Conservation (phyloP, 2,797 vertebrate species). For the Coccyzus lansbergi region DNA sequence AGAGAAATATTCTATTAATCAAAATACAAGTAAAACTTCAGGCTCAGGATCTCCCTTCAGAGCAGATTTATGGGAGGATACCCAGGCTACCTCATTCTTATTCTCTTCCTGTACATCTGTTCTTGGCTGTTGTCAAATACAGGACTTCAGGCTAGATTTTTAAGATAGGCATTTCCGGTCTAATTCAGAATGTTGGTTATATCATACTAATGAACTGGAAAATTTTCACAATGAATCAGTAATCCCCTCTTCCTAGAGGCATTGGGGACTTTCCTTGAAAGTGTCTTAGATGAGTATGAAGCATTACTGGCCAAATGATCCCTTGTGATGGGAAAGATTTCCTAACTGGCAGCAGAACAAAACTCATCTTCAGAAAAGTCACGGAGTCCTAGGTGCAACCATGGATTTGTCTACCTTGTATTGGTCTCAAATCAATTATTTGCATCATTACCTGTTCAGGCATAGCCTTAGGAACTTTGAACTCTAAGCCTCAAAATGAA, state of each 20-base stretch:
- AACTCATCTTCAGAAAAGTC: neutral
- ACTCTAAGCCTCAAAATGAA: neutral
- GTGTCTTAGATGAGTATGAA: fast-evolving
- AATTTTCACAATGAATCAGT: neutral
- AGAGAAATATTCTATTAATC: neutral
- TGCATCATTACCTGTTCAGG: neutral
- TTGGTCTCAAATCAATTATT: neutral
- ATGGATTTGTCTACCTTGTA: neutral
- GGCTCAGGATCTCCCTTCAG: neutral
- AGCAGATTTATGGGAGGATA: neutral
- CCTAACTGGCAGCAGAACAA: neutral
- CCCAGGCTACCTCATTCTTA: neutral
- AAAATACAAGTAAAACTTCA: neutral
- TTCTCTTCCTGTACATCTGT: neutral
- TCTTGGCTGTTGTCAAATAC: neutral
- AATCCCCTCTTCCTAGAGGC: neutral
- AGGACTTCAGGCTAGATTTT: neutral
- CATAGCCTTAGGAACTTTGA: neutral
- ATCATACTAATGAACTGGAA: neutral
- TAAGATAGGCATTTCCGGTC: neutral
- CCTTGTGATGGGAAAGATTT: neutral
- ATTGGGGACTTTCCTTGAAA: neutral
- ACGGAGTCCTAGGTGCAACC: fast-evolving
- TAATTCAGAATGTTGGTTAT: neutral
- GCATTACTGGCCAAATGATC: neutral